Conservation (phyloP, 1,140 invertebrate genomes). For the Trachelipus rathkii region DNA sequence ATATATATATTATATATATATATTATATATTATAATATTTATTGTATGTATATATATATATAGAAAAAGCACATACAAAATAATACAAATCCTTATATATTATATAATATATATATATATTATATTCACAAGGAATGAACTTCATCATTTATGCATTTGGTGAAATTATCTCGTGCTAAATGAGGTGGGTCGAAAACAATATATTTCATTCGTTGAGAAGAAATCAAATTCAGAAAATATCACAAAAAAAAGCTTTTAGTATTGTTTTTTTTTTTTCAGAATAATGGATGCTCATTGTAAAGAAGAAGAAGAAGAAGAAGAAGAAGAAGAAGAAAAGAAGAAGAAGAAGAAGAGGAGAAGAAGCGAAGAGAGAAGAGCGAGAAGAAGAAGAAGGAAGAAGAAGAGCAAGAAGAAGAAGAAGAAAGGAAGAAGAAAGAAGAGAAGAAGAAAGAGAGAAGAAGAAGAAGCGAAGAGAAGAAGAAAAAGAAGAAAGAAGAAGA, state of each 20-base stretch:
- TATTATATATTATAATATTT: too few species aligned
- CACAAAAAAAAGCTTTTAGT: constrained; percentile 51
- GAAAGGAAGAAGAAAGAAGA: neutral
- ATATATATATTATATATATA: too few species aligned
- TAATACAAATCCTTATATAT: too few species aligned
- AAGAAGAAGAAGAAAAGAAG: neutral
- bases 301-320: neutral
- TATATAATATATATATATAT: too few species aligned
- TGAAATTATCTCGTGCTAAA: neutral
- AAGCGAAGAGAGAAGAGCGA: neutral
- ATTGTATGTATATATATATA: too few species aligned
- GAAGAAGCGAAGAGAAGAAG: neutral
- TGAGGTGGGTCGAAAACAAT: neutral
- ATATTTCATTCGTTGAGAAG: neutral
- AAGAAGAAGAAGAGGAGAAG: too few species aligned
- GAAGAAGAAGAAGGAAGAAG: too few species aligned
- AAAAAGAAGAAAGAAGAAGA: neutral
- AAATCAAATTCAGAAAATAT: constrained; percentile 28
- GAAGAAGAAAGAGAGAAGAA: neutral
- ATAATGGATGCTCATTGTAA: constrained; percentile 50
- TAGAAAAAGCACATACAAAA: too few species aligned
- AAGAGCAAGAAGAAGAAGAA: neutral
- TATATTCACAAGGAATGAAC: too few species aligned
- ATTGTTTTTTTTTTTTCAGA: constrained; percentile 36
- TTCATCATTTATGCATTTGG: too few species aligned